Evolutionary conservation across 1,140 invertebrate species (phyloP), one percentile per base, ranked within the genome.

Genomic region (Lineus longissimus): DNA sequence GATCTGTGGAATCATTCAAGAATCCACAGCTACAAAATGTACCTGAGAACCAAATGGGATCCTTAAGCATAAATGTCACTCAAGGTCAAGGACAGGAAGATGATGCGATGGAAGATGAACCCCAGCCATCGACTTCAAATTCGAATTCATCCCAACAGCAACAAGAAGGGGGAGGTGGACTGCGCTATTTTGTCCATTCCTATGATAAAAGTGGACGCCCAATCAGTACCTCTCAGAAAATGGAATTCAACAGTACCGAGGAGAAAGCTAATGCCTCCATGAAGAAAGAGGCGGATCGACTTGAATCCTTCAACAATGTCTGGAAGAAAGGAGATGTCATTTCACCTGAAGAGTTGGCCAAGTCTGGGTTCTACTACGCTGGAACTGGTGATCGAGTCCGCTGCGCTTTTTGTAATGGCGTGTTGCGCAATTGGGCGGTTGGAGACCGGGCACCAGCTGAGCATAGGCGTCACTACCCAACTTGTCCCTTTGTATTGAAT

Each of bases 301-400:
- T 94, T 23, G 82, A 83, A 64, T 88, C 87, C 2, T 95, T 90
- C n/a, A 80, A 82, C 51, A 83, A 86, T 23, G 33, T 36, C 33
- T 74, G 76, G 70, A 62, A 69, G 17, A 15, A 59, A 36, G 29
- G 58, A 31, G 86, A 91, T 76, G 87, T 86, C 57, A 90, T 91
- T 72, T 88, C 86, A 63, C 90, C 91, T 11, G 85, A 88, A 55
- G 84, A 89, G 55, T 81, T 97, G 22, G 90, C 90, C 41, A 88
- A 90, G 66, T 92, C 93, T 62, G 93, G 93, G 23, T 95, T 95
- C 77, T 95, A 88, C 76, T 95, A 93, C 69, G 89, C 88, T 7
- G 91, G 91, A 23, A 59, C 64, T 27, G 66, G 64, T 15, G 88
- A 89, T 72, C 82, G 90, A 76, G 90, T 94, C 0, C 86, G 91